Base-by-base conservation (phyloP, 2,888 invertebrate species). In the Lordiphosa fenestrarum region DNA sequence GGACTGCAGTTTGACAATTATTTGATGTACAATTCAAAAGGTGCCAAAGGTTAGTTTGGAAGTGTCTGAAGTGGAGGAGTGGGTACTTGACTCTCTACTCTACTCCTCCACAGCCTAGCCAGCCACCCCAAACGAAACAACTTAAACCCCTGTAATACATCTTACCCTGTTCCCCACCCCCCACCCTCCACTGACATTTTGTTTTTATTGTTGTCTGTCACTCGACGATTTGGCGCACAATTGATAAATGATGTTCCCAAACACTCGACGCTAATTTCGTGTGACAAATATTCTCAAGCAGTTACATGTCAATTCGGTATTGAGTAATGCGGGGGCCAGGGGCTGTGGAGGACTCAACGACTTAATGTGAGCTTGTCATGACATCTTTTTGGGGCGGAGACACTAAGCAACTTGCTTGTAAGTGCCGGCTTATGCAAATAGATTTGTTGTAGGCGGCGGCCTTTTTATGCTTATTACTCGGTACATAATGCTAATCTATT, bases 131-230 rank as follows among this genome's bases (percentile, higher is more conserved):
- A n/a, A n/a, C n/a, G n/a, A n/a, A n/a, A n/a, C n/a, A n/a, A n/a
- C n/a, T n/a, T n/a, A n/a, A n/a, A n/a, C n/a, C n/a, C n/a, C n/a
- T n/a, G n/a, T n/a, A n/a, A n/a, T 23, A 10, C 40, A 42, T 53
- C 52, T 40, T 53, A 54, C 7, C 60, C 64, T 47, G n/a, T n/a
- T n/a, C n/a, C n/a, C n/a, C n/a, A n/a, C n/a, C n/a, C n/a, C n/a
- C n/a, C n/a, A n/a, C n/a, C n/a, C 15, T 15, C 15, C 15, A 1
- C 23, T 23, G 6, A 6, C 25, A 56, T 56, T 65, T 69, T 76
- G 76, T 74, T 82, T 82, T 72, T 70, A 70, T 75, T 77, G 78
- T 74, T 59, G 63, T 49, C 74, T 77, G 78, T 78, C 82, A 55
- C 48, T 53, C 52, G 51, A 58, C 66, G 51, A 66, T 66, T 66